Evolutionary conservation across 2,797 vertebrate genomes (phyloP).

Genomic region (Sylvia borin): DNA sequence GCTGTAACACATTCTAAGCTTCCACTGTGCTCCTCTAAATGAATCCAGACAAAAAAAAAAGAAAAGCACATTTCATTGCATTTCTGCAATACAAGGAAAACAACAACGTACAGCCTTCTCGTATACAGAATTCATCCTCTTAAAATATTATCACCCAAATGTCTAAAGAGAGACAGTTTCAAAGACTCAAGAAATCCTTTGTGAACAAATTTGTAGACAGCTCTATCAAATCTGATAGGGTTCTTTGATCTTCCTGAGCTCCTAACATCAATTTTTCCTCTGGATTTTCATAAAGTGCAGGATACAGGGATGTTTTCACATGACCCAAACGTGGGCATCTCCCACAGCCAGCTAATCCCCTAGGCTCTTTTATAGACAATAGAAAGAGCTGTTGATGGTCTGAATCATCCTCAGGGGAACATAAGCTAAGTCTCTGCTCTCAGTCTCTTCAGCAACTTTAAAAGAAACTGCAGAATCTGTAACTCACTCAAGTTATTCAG

Average conservation of each 20-base stretch:
- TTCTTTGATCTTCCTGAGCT: not conserved
- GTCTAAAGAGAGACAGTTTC: not conserved
- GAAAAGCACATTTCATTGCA: not conserved
- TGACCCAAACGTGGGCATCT: not conserved
- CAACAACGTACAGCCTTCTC: not conserved
- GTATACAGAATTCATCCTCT: not conserved
- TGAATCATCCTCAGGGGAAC: not conserved
- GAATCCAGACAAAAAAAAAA: not conserved
- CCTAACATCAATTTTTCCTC: not conserved
- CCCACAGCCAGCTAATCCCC: not conserved
- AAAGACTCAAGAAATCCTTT: not conserved
- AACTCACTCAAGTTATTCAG: not conserved
- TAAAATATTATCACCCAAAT: not conserved
- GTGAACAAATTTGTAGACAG: not conserved
- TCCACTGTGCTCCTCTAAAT: constrained; percentile 50
- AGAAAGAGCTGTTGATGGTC: not conserved
- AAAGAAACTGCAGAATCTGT: not conserved
- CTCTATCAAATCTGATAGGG: not conserved
- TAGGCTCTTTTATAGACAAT: not conserved
- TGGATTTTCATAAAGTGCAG: not conserved
- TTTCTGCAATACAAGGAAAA: constrained; percentile 3
- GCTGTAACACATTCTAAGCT: constrained; percentile 58
- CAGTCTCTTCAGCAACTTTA: not conserved
- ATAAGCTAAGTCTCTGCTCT: not conserved
- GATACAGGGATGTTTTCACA: not conserved